Evolutionary conservation across 2,113 vertebrate genomes (phyloP).

Genomic region (Euleptes europaea): DNA sequence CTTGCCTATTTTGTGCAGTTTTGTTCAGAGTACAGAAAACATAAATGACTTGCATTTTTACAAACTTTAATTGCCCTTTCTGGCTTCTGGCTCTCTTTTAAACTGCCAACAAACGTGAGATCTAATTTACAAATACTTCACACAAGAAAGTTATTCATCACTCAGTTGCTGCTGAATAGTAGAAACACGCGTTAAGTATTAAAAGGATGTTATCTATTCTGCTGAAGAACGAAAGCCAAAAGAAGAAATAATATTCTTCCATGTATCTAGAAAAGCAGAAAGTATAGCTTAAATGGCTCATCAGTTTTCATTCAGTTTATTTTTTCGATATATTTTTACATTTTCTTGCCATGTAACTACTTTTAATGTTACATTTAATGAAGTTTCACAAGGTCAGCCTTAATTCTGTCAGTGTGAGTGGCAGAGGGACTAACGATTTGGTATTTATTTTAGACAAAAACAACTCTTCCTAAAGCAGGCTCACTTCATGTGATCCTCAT

Average conservation of each 20-base stretch:
- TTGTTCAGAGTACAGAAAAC: neutral
- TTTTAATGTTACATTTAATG: slow-evolving; percentile 24
- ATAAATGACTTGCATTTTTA: slow-evolving; percentile 6
- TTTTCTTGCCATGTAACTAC: slow-evolving; percentile 15
- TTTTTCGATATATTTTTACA: slow-evolving; percentile 34
- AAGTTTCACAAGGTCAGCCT: slow-evolving; percentile 43
- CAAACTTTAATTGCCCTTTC: slow-evolving; percentile 20
- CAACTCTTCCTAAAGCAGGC: slow-evolving; percentile 22
- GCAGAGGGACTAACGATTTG: slow-evolving; percentile 1
- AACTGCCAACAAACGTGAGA: slow-evolving; percentile 13
- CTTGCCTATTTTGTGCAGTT: neutral
- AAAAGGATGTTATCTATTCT: slow-evolving; percentile 10
- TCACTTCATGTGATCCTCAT: neutral
- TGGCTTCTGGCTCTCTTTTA: slow-evolving; percentile 13
- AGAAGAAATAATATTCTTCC: slow-evolving; percentile 24
- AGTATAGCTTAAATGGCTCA: slow-evolving; percentile 30
- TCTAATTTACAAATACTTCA: slow-evolving; percentile 17
- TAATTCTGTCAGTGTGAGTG: slow-evolving; percentile 35
- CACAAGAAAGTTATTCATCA: neutral
- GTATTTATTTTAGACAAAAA: slow-evolving; percentile 32
- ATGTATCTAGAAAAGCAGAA: slow-evolving; percentile 32
- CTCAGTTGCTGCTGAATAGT: neutral
- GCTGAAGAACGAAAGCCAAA: slow-evolving; percentile 16
- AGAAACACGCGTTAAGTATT: slow-evolving; percentile 10
- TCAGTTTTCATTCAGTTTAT: slow-evolving; percentile 32